These are phyloP conservation scores for Zygaena filipendulae DNA, from an alignment of 2,888 invertebrate species.

Conservation along the genomic window DNA sequence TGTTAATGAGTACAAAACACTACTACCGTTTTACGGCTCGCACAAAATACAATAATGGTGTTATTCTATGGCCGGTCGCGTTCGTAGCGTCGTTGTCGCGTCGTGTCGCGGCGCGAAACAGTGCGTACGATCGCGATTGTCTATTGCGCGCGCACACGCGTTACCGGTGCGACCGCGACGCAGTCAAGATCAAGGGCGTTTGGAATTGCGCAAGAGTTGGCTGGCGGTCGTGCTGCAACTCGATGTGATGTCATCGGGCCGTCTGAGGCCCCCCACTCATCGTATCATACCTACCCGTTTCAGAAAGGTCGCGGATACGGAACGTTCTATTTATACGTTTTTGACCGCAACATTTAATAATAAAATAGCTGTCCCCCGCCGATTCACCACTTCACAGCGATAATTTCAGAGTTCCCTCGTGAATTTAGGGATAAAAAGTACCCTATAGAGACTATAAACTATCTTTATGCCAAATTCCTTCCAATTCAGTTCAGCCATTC, in stretches of 20 bases:
- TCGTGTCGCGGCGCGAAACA: conserved; percentile 51
- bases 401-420: too few species aligned
- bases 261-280: conserved; percentile 32
- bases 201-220: conserved; percentile 67
- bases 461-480: too few species aligned
- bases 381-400: too few species aligned
- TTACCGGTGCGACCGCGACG: conserved; percentile 47
- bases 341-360: conserved; percentile 21
- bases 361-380: too few species aligned
- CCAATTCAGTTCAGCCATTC: too few species aligned
- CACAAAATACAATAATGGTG: too few species aligned
- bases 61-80: too few species aligned
- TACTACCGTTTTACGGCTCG: conserved; percentile 21
- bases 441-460: too few species aligned
- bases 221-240: conserved; percentile 58
- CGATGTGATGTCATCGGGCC: conserved; percentile 59
- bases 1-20: conserved; percentile 37
- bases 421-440: too few species aligned
- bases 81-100: conserved; percentile 43
- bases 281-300: conserved; percentile 25
- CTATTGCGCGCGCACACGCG: conserved; percentile 45
- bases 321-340: conserved; percentile 54
- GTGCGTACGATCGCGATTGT: conserved; percentile 54
- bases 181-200: conserved; percentile 69
- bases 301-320: conserved; percentile 51